phyloP scores from a whole-genome alignment of 2,113 vertebrate genomes.

The Lates calcarifer region DNA sequence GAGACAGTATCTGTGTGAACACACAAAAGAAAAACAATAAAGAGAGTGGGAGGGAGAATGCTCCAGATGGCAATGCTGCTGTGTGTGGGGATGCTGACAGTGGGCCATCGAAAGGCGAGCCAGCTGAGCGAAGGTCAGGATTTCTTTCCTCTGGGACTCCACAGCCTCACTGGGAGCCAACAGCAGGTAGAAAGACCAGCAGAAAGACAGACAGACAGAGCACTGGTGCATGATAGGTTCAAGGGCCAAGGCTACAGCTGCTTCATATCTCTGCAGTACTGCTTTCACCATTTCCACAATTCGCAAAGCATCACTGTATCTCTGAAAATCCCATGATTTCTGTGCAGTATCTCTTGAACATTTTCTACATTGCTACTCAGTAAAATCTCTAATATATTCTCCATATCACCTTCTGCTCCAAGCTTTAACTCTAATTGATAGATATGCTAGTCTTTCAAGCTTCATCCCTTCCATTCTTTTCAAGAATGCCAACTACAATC shows the following conservation, averaged over 20 bases:
- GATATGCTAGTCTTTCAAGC: conserved; percentile 9
- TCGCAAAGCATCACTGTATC: conserved; percentile 13
- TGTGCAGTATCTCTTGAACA: background rate
- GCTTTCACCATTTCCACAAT: background rate
- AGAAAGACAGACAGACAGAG: conserved; percentile 34
- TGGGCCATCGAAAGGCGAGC: conserved; percentile 55
- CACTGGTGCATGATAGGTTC: conserved; percentile 34
- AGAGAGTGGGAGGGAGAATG: conserved; percentile 37
- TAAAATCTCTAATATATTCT: conserved; percentile 14
- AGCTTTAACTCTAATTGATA: conserved; percentile 16
- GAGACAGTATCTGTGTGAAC: conserved; percentile 50
- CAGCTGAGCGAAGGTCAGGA: conserved; percentile 67
- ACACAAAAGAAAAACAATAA: conserved; percentile 47
- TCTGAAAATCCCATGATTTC: conserved; percentile 6
- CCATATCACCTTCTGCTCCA: background rate
- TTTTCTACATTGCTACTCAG: conserved; percentile 5
- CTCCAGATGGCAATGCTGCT: conserved; percentile 70
- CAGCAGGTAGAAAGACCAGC: conserved; percentile 30
- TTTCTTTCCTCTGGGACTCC: conserved; percentile 50
- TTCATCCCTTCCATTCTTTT: background rate
- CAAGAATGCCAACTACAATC: conserved; percentile 12
- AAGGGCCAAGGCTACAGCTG: conserved; percentile 46
- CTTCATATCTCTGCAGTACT: conserved; percentile 25
- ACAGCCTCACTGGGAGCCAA: conserved; percentile 20
- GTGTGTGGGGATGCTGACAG: conserved; percentile 55